A percentile compares a stretch with the other conserved stretches of the same genome.
These are phyloP conservation scores for Podargus strigoides DNA, from an alignment of 2,797 vertebrate genomes.

Conservation along the genomic window DNA sequence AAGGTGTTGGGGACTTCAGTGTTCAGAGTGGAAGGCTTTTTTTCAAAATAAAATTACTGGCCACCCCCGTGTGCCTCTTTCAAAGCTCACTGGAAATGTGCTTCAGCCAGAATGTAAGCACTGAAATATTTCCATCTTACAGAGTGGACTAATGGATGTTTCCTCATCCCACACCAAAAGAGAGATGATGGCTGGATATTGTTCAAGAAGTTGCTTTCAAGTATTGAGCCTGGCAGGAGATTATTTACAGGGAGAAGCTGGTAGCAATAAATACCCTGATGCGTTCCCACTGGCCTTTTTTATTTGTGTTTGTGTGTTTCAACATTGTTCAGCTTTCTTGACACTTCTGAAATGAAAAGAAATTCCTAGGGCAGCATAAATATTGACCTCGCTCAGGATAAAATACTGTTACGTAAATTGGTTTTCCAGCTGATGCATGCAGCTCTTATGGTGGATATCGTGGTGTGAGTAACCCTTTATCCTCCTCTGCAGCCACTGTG, in stretches of 20 bases:
- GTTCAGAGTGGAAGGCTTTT: background rate
- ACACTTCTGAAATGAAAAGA: background rate
- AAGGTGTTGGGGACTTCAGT: background rate
- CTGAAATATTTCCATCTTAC: background rate
- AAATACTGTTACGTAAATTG: background rate
- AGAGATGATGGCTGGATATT: background rate
- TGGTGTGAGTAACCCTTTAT: background rate
- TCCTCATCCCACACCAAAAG: background rate
- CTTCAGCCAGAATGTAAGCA: background rate
- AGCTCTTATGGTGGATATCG: accelerated
- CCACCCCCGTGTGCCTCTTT: background rate
- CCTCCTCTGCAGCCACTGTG: accelerated
- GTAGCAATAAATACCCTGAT: background rate
- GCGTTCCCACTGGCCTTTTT: background rate
- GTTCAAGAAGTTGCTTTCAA: background rate
- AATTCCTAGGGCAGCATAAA: background rate
- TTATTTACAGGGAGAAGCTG: background rate
- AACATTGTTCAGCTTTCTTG: background rate
- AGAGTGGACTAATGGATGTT: background rate
- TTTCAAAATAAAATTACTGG: background rate
- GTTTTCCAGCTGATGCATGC: background rate
- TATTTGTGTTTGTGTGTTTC: background rate
- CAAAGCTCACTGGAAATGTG: background rate
- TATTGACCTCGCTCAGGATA: background rate
- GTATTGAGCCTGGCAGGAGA: background rate